Evolutionary conservation across 2,113 vertebrate species (phyloP).

Genomic region (Gallinago paraguaiae): DNA sequence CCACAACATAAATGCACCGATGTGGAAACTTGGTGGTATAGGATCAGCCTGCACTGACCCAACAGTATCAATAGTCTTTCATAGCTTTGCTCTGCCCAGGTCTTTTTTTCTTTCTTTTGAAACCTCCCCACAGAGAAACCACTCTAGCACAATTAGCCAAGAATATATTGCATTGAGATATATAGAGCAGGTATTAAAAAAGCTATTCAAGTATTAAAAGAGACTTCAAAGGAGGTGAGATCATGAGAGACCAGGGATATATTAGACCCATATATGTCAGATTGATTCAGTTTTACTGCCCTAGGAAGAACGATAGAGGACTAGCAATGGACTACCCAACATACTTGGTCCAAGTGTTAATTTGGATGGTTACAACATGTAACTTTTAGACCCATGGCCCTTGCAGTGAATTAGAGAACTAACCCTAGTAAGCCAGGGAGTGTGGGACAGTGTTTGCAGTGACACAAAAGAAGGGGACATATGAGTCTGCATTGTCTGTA

Average conservation of each 20-base stretch:
- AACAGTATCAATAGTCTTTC: background rate
- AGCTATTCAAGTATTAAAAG: constrained; percentile 18
- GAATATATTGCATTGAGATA: constrained; percentile 26
- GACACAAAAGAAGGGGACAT: background rate
- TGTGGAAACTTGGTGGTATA: background rate
- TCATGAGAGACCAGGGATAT: background rate
- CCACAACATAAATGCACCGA: background rate
- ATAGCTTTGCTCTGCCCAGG: background rate
- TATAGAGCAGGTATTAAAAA: constrained; percentile 43
- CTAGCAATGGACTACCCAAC: background rate
- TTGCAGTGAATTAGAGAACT: background rate
- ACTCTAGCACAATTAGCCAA: background rate
- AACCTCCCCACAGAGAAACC: background rate
- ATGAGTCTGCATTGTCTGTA: accelerated
- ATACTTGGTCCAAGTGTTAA: background rate
- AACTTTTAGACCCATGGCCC: background rate
- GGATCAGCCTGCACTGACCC: background rate
- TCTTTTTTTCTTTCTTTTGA: background rate
- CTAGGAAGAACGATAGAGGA: background rate
- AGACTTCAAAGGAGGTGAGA: constrained; percentile 31
- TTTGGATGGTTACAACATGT: background rate
- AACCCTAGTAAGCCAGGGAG: background rate
- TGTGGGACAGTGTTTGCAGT: accelerated
- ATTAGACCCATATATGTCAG: background rate
- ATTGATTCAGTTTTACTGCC: background rate